Conservation (phyloP, 2,113 vertebrate species). For the Circaetus cinerascens region DNA sequence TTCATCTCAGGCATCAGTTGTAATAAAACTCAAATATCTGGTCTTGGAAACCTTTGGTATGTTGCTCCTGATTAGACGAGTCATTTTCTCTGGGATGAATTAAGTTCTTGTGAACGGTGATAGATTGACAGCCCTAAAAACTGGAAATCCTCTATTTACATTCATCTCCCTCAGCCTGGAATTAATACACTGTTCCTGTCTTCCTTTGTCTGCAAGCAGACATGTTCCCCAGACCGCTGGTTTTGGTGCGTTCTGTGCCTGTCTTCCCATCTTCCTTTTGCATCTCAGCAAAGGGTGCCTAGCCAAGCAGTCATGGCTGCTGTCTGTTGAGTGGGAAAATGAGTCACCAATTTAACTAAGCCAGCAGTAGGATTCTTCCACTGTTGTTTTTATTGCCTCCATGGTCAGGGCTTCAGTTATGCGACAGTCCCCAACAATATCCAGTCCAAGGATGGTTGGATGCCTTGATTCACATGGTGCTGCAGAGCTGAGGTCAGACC, state of each 20-base stretch:
- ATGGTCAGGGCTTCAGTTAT: background rate
- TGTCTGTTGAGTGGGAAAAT: background rate
- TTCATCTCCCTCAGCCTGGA: background rate
- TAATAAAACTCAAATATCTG: background rate
- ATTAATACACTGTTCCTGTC: background rate
- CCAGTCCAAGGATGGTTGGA: background rate
- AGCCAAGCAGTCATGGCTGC: background rate
- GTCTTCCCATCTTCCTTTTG: background rate
- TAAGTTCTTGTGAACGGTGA: background rate
- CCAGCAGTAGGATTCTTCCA: background rate
- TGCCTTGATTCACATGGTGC: background rate
- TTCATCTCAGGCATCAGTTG: background rate
- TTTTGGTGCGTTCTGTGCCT: background rate
- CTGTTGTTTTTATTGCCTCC: background rate
- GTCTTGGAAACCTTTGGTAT: background rate
- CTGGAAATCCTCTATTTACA: background rate
- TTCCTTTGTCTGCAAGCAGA: background rate
- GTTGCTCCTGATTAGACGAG: background rate
- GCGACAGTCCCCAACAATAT: background rate
- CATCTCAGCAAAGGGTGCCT: background rate
- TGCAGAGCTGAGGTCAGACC: background rate
- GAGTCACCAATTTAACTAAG: background rate
- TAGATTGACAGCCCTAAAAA: background rate
- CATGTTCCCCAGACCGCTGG: rapidly evolving
- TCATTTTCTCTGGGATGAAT: background rate